Base-by-base conservation (phyloP, 2,888 invertebrate genomes). In the Monoplex corrugatus region DNA sequence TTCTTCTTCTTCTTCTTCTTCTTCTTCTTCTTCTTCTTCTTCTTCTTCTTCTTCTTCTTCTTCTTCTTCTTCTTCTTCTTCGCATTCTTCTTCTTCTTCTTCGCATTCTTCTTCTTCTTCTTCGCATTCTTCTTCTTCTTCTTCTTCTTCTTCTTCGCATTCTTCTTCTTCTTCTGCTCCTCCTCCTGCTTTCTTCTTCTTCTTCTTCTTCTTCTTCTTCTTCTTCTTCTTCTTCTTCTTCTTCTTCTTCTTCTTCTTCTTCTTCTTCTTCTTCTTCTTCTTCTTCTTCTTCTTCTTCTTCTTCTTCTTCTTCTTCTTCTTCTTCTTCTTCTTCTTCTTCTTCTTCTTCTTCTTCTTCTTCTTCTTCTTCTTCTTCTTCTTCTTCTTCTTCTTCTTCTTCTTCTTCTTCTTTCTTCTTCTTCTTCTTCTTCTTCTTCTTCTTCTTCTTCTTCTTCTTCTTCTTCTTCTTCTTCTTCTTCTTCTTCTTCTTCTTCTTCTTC, bases 311-410 rank as follows among this genome's bases (percentile, higher is more conserved):
- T 35, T 28, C 43, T 19, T 44, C 28, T 82, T 23, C 28, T 82
- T 44, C 6, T 40, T 44, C 1, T 82, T 43, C 28, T 13, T 82
- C 40, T 43, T n/a, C 40, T 43, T 43, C 82, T 82, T 13, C 28
- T 28, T 28, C 28, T 28, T n/a, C 28, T 28, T 72, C 28, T 28
- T 72, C 72, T 72, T 72, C 72, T 72, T 72, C 72, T n/a, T 72
- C 72, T 72, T 72, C 72, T n/a, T 72, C 72, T 72, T 40, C 40
- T 82, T 44, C 40, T 43, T 13, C 82, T 82, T 43, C n/a, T 13
- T 44, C 44, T 43, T 43, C 44, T 38, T 40, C 78, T 78, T 38
- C 40, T 78, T 78, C 40, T 78, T 28, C 78, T 28, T 82, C n/a
- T 82, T n/a, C 28, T 44, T 28, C 6, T 44, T n/a, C 28, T 23